These are phyloP conservation scores for Hippocampus abdominalis DNA, from an alignment of 2,113 vertebrate genomes.

Conservation along the genomic window DNA sequence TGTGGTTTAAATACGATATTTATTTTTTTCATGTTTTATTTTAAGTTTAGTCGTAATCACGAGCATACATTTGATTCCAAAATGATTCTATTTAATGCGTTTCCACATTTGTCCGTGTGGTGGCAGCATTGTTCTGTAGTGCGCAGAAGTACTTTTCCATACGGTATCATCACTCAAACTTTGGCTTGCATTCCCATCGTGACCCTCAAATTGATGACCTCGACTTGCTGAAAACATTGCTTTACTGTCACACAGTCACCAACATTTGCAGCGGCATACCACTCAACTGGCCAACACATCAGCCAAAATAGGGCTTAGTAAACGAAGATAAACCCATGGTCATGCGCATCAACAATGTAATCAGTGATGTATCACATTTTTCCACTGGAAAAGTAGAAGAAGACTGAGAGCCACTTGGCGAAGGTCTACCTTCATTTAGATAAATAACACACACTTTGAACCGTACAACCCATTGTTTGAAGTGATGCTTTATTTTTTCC, in stretches of 20 bases:
- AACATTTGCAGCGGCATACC: background rate
- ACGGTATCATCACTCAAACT: background rate
- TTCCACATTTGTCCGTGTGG: constrained; percentile 15
- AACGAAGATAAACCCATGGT: background rate
- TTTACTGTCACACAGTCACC: background rate
- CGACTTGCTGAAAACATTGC: background rate
- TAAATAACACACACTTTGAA: background rate
- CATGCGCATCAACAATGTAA: background rate
- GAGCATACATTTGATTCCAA: background rate
- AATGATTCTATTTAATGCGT: background rate
- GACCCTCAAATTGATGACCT: background rate
- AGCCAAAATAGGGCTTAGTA: background rate
- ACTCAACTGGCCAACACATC: background rate
- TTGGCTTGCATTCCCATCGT: background rate
- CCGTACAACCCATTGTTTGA: background rate
- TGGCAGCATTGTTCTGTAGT: constrained; percentile 34
- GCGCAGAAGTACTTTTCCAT: background rate
- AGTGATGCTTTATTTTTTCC: background rate
- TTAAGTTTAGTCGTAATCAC: background rate
- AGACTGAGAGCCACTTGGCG: too few species aligned
- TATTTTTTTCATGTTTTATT: background rate
- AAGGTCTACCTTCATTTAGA: background rate
- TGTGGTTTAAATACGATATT: background rate
- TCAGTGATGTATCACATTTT: background rate
- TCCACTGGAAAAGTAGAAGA: too few species aligned